Base-by-base conservation (phyloP, 2,888 invertebrate species). In the Sympetrum striolatum region DNA sequence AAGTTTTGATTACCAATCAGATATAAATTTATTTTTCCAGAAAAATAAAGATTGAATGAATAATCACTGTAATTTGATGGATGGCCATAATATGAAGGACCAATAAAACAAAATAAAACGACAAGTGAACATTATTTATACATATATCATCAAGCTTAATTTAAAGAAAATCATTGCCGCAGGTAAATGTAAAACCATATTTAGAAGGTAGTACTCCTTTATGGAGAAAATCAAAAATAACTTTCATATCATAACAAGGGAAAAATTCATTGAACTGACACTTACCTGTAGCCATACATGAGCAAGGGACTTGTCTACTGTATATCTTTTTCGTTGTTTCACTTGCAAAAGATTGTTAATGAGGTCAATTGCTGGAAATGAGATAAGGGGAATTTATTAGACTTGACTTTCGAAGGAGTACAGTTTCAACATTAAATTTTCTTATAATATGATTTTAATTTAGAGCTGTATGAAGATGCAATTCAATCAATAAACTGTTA, bases 341-440 rank as follows among this genome's bases (percentile, higher is more conserved):
- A 98, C 99, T 97, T 99, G 99, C 91, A 99, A 96, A 93, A 99
- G 95, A 95, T 99, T 99, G 94, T 98, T 99, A 93, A 99, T 99
- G 92, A 99, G 96, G 95, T 99, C 99, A 94, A 99, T 98, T 91
- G 99, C 99, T 98, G 95, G 90, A 95, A 95, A 91, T 91, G 91
- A 64, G 25, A n/a, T 5, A 64, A 64, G 14, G 8, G n/a, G 1
- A 8, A n/a, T 6, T 44, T 1, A 53, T 53, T 53, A 53, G 1
- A 53, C 53, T 53, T 53, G 2, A 53, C 15, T 18, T 3, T 18
- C 18, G 18, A 18, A 18, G 0, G 18, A 4, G 2, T 18, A 18
- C 0, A 18, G 18, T 53, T 18, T 53, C 5, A 15, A 53, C 15
- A 3, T 18, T 53, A 44, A 44, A 44, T 44, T 44, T 44, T 44